Percentiles rank a stretch among this genome's conserved stretches.
phyloP scores from a whole-genome alignment of 2,113 vertebrate species.

The Oplegnathus fasciatus region DNA sequence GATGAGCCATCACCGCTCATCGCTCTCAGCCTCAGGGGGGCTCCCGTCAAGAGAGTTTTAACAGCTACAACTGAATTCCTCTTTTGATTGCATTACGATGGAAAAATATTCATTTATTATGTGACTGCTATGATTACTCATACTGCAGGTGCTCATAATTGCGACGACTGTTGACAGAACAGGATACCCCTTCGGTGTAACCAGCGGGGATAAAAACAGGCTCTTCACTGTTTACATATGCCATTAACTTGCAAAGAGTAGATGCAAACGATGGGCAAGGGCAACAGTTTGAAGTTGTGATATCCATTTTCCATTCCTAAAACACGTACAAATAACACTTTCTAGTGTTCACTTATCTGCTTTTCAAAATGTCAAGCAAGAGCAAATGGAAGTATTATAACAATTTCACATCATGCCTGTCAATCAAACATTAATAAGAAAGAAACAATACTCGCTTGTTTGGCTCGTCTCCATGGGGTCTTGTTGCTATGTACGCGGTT shows the following conservation, averaged over 20 bases:
- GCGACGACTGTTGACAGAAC: not conserved
- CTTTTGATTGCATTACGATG: constrained; percentile 55
- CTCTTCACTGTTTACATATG: not conserved
- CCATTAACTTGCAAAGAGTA: not conserved
- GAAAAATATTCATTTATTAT: constrained; percentile 53
- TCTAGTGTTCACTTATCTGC: not conserved
- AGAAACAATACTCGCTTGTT: constrained; percentile 49
- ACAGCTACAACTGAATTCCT: constrained; percentile 41
- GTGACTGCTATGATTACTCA: constrained; percentile 34
- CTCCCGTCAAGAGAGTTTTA: constrained; percentile 44
- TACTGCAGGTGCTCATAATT: constrained; percentile 24
- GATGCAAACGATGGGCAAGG: not conserved
- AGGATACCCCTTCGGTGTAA: not conserved
- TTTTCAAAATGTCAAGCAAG: constrained; percentile 5
- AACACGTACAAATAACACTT: not conserved
- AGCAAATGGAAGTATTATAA: constrained; percentile 7
- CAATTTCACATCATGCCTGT: constrained; percentile 33
- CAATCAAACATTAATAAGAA: constrained; percentile 48
- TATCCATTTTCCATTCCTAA: not conserved
- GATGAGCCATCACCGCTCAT: constrained; percentile 62
- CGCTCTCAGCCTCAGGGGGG: constrained; percentile 28
- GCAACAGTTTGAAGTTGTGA: not conserved
- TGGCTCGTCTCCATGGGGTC: constrained; percentile 64
- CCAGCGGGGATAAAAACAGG: not conserved
- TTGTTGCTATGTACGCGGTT: constrained; percentile 69